These are phyloP conservation scores for Enteromius viviparus DNA, from an alignment of 2,797 vertebrate genomes.

Conservation along the genomic window DNA sequence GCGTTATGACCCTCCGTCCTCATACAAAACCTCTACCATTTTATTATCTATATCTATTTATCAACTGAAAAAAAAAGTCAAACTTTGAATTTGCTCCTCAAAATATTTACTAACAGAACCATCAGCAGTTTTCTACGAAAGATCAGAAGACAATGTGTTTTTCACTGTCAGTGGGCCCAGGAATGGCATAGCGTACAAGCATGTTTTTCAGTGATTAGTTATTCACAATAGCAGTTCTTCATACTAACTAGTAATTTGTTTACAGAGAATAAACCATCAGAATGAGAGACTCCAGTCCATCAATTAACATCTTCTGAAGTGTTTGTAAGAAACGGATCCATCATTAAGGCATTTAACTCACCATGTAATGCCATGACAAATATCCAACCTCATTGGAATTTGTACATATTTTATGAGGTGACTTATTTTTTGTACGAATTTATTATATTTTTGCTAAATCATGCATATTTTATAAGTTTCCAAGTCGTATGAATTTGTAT, in stretches of 20 bases:
- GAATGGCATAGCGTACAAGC: not conserved
- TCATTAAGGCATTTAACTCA: not conserved
- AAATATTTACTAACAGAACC: conserved; percentile 16
- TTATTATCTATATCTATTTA: conserved; percentile 45
- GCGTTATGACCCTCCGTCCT: conserved; percentile 36
- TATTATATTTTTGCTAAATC: no score
- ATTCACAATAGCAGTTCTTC: not conserved
- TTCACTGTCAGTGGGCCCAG: not conserved
- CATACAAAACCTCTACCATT: conserved; percentile 41
- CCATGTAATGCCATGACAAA: no score
- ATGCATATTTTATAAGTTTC: no score
- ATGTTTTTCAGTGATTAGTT: not conserved
- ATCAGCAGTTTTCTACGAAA: conserved; percentile 17
- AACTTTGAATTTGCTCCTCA: conserved; percentile 11
- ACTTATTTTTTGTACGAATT: no score
- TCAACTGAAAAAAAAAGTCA: conserved; percentile 41
- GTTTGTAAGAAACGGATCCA: not conserved
- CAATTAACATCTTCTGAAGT: not conserved
- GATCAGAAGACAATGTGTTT: not conserved
- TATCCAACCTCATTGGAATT: no score
- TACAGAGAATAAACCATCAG: not conserved
- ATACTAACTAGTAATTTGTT: not conserved
- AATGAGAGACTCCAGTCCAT: not conserved
- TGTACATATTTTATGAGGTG: no score
- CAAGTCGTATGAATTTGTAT: no score